A percentile compares a stretch with the other conserved stretches of the same genome.
phyloP scores from a whole-genome alignment of 2,797 vertebrate species.

The Anguilla marmorata region DNA sequence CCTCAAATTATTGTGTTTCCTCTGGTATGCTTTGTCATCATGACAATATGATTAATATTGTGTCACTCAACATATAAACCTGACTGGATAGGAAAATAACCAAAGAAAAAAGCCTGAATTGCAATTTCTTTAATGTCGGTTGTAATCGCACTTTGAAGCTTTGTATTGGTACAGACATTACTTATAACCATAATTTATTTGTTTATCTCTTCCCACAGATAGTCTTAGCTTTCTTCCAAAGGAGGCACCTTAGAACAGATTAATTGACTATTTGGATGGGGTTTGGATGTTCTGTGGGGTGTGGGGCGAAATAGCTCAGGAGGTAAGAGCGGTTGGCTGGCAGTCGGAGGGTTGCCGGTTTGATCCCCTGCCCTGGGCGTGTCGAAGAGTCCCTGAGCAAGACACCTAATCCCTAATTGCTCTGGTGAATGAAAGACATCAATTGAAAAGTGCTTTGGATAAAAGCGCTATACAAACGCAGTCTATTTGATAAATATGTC shows the following conservation, averaged over 20 bases:
- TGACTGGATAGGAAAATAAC: background rate
- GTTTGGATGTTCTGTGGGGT: too few relatives aligned
- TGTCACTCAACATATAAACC: background rate
- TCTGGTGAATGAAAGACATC: too few relatives aligned
- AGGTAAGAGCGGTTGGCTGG: too few relatives aligned
- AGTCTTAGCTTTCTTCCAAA: background rate
- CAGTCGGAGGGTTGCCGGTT: too few relatives aligned
- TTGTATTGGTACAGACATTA: background rate
- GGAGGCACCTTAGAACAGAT: background rate
- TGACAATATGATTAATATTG: slow-evolving; percentile 6
- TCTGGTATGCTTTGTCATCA: background rate
- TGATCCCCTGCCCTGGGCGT: too few relatives aligned
- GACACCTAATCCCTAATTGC: too few relatives aligned
- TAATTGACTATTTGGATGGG: background rate
- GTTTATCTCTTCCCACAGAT: background rate
- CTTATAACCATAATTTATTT: background rate
- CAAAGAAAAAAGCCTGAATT: background rate
- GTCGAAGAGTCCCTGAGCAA: too few relatives aligned
- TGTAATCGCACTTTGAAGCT: background rate
- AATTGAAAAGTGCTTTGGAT: too few relatives aligned
- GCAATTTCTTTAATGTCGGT: background rate
- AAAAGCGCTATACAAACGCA: too few relatives aligned
- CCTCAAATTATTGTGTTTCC: background rate
- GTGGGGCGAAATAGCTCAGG: too few relatives aligned
- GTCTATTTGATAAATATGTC: too few relatives aligned